Evolutionary conservation across 2,797 vertebrate genomes (phyloP).

Genomic region (Eleutherodactylus coqui): DNA sequence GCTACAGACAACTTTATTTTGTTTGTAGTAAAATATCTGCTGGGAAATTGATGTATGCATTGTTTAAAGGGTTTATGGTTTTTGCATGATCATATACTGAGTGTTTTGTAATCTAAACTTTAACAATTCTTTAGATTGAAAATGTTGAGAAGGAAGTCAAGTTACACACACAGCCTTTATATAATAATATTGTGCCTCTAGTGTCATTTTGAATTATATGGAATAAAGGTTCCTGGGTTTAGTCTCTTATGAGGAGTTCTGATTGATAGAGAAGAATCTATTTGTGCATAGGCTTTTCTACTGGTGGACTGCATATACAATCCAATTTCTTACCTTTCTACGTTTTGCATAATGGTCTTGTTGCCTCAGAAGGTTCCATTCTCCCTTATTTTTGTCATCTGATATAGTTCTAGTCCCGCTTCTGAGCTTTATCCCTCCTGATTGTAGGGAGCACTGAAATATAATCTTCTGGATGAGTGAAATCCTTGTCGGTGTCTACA

Average conservation of each 20-base stretch:
- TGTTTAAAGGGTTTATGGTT: constrained; percentile 44
- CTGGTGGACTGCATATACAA: too few species aligned
- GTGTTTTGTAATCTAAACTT: constrained; percentile 44
- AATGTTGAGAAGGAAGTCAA: constrained; percentile 6
- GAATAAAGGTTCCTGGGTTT: constrained; percentile 44
- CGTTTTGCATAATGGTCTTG: not conserved
- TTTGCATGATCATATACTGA: constrained; percentile 51
- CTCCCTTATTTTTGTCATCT: not conserved
- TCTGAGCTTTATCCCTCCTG: not conserved
- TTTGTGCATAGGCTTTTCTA: not conserved
- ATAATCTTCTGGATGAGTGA: not conserved
- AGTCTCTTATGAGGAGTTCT: constrained; percentile 19
- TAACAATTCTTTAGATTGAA: constrained; percentile 12
- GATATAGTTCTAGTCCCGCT: too few species aligned
- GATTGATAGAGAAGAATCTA: not conserved
- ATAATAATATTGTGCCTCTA: constrained; percentile 59
- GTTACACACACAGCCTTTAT: constrained; percentile 50
- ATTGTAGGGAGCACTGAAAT: not conserved
- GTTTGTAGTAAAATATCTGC: constrained; percentile 42
- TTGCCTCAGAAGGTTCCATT: not conserved
- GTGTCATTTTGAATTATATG: constrained; percentile 47
- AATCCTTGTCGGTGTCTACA: not conserved
- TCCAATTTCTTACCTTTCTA: not conserved
- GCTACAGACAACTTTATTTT: constrained; percentile 32
- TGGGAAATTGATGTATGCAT: constrained; percentile 14